Conservation (phyloP, 2,113 vertebrate genomes). For the Protobothrops mucrosquamatus region DNA sequence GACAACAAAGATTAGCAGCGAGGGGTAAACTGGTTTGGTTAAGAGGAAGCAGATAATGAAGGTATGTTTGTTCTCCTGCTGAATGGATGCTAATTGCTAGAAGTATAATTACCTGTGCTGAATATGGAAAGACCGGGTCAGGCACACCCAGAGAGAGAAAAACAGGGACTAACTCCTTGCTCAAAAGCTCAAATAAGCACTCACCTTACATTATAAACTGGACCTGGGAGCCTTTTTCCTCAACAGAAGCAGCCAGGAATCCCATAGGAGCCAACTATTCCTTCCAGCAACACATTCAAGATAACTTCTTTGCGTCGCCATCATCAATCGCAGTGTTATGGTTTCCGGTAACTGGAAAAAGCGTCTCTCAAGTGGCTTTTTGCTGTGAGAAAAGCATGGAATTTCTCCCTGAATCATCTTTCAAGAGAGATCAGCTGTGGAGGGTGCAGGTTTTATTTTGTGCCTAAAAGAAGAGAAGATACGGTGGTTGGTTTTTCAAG, state of each 20-base stretch:
- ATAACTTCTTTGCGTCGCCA: background rate
- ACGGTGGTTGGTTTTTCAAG: background rate
- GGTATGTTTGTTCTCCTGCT: background rate
- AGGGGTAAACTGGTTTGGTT: background rate
- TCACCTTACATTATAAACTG: background rate
- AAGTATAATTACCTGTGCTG: background rate
- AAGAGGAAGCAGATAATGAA: background rate
- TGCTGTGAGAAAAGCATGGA: background rate
- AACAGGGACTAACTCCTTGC: background rate
- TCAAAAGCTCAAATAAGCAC: background rate
- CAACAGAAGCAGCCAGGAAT: background rate
- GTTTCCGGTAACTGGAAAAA: background rate
- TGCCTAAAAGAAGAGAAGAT: background rate
- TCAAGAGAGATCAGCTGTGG: background rate
- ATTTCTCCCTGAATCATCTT: background rate
- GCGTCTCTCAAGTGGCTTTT: background rate
- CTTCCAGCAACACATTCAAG: background rate
- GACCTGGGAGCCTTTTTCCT: background rate
- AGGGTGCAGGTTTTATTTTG: fast-evolving
- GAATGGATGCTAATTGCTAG: background rate
- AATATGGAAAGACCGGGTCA: background rate
- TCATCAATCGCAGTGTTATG: background rate
- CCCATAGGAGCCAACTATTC: background rate
- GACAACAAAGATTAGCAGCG: background rate
- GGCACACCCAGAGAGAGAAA: background rate